phyloP scores from a whole-genome alignment of 2,113 vertebrate species.

The Atrichornis clamosus region DNA sequence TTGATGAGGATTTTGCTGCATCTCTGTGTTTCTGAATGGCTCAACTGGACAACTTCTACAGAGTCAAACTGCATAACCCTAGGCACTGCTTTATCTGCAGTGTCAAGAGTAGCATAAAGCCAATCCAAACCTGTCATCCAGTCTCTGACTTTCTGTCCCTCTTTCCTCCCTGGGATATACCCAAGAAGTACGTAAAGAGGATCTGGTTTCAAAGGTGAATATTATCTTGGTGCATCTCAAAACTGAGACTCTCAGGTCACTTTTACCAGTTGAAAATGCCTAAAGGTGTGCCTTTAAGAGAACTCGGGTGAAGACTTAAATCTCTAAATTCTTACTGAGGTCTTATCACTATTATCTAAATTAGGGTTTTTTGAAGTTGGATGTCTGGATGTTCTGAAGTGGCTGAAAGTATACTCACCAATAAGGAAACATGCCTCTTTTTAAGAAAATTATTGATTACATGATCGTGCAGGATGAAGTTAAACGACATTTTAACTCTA shows the following conservation, averaged over 20 bases:
- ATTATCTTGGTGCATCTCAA: neutral
- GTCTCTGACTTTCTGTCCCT: neutral
- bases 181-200: neutral
- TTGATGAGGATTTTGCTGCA: neutral
- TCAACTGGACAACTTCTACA: accelerated
- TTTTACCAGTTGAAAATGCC: neutral
- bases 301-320: neutral
- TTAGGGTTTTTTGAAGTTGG: accelerated
- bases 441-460: neutral
- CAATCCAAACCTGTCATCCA: neutral
- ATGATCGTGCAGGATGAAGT: neutral
- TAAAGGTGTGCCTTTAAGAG: neutral
- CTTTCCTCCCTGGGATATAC: neutral
- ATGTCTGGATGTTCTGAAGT: neutral
- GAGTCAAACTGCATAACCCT: neutral
- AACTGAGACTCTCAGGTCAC: neutral
- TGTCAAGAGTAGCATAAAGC: neutral
- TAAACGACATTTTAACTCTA: neutral
- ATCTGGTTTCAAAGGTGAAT: neutral
- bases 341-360: neutral
- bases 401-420: neutral
- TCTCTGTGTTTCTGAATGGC: neutral
- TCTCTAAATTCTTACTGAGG: neutral
- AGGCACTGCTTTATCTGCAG: neutral
- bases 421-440: neutral